These are phyloP conservation scores for Stenichneumon culpator DNA, from an alignment of 2,888 invertebrate genomes.

Conservation along the genomic window DNA sequence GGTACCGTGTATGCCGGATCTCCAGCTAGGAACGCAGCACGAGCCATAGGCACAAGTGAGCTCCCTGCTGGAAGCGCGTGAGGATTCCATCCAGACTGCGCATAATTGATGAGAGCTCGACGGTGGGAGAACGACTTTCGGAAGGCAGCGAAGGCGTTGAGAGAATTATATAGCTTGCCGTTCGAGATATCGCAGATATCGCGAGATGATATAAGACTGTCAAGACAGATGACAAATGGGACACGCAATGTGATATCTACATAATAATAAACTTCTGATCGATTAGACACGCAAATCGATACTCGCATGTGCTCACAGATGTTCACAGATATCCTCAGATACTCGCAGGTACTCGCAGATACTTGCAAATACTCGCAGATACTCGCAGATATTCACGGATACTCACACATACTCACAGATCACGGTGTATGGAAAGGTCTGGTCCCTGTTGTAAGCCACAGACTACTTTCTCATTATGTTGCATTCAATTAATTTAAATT, in stretches of 20 bases:
- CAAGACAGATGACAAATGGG: slow-evolving; percentile 17
- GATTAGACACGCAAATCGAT: too few species aligned
- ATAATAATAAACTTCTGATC: too few species aligned
- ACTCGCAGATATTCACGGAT: too few species aligned
- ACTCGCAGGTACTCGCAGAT: too few species aligned
- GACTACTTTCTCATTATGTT: too few species aligned
- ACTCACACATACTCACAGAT: too few species aligned
- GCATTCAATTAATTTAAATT: too few species aligned
- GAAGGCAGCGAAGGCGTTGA: slow-evolving; percentile 10
- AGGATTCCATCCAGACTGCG: slow-evolving; percentile 49
- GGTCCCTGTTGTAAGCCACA: too few species aligned
- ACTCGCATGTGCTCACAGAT: too few species aligned
- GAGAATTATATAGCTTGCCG: slow-evolving; percentile 28
- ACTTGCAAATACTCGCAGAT: too few species aligned
- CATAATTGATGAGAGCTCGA: slow-evolving; percentile 54
- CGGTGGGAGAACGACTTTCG: slow-evolving; percentile 18
- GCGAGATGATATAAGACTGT: slow-evolving; percentile 3
- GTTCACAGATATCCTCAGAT: too few species aligned
- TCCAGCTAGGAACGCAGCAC: slow-evolving; percentile 33
- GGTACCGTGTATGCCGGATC: background rate
- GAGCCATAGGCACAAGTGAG: slow-evolving; percentile 22
- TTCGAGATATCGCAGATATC: background rate
- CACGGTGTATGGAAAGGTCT: too few species aligned
- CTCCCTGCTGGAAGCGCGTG: slow-evolving; percentile 34
- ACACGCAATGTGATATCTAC: slow-evolving; percentile 17